phyloP scores from a whole-genome alignment of 2,113 vertebrate species.

The Thermophis baileyi region DNA sequence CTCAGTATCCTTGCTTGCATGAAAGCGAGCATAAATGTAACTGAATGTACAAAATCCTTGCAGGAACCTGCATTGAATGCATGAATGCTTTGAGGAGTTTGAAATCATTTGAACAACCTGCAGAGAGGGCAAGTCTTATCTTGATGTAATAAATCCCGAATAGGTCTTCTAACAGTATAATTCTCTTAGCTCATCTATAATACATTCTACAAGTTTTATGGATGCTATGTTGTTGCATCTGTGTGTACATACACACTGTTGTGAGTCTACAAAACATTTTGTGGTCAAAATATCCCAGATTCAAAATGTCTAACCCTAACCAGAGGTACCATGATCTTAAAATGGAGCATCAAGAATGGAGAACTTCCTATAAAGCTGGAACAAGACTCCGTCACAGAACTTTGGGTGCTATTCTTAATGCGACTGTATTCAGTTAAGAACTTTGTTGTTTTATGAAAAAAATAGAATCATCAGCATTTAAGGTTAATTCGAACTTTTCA shows the following conservation, averaged over 20 bases:
- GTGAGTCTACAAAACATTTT: neutral
- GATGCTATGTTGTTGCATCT: neutral
- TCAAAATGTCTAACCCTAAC: neutral
- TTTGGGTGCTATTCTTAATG: neutral
- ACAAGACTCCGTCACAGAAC: neutral
- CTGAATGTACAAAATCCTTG: neutral
- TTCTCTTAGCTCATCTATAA: neutral
- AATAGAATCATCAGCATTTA: constrained; percentile 24
- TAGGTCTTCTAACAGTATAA: neutral
- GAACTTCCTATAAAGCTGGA: neutral
- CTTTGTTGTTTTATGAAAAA: constrained; percentile 8
- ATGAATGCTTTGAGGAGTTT: neutral
- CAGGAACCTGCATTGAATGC: neutral
- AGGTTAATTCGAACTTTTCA: constrained; percentile 18
- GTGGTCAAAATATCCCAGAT: neutral
- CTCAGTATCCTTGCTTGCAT: neutral
- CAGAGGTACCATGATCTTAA: neutral
- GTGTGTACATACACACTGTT: neutral
- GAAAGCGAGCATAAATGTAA: neutral
- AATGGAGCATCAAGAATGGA: neutral
- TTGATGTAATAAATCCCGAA: neutral
- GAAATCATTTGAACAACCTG: neutral
- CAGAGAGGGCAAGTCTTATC: neutral
- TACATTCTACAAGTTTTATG: neutral
- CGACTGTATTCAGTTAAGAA: constrained; percentile 6